Evolutionary conservation across 2,113 vertebrate species (phyloP), one percentile per base, ranked within the genome.

Genomic region (Seriola aureovittata): DNA sequence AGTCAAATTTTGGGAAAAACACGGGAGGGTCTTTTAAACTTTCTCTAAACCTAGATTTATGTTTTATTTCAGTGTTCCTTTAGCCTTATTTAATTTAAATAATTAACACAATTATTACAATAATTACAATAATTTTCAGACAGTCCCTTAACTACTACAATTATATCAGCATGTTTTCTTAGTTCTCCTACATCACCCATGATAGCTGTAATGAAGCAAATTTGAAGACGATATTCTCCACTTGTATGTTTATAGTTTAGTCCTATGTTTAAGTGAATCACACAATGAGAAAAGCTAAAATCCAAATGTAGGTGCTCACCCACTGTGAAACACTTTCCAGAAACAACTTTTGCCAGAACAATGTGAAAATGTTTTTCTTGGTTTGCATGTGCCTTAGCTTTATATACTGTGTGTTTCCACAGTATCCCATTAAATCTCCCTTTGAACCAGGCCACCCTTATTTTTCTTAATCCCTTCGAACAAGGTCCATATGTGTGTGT

Each of bases 401-500:
- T 46, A 25, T 29, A 7, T 12, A 17, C 23, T 64, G 4, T 11
- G 58, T 29, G 7, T 65, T 67, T 54, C 17, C 25, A 29, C 70
- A 70, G 58, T 16, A 48, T 10, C n/a, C 50, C 19, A 44, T 59
- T 23, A 78, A 78, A 29, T 25, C 71, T 68, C 19, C 10, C 32
- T 71, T 48, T 38, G 68, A 78, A 60, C 54, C 71, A 80, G 67
- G 11, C 32, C 62, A 40, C 38, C 63, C 57, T 78, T 60, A 50
- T 71, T 72, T 78, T 46, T 75, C 44, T 65, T 81, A 57, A 74
- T 86, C 75, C 66, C 46, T 32, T 21, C 6, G 17, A 82, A 78
- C 38, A 25, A 78, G 25, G 71, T 89, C 85, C 70, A 54, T 75
- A 29, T 85, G 88, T 74, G 67, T 62, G 50, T 19, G 10, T 64